A percentile compares a stretch with the other conserved stretches of the same genome.
Conservation (phyloP, 2,797 vertebrate species). For the Phoeniculus purpureus region DNA sequence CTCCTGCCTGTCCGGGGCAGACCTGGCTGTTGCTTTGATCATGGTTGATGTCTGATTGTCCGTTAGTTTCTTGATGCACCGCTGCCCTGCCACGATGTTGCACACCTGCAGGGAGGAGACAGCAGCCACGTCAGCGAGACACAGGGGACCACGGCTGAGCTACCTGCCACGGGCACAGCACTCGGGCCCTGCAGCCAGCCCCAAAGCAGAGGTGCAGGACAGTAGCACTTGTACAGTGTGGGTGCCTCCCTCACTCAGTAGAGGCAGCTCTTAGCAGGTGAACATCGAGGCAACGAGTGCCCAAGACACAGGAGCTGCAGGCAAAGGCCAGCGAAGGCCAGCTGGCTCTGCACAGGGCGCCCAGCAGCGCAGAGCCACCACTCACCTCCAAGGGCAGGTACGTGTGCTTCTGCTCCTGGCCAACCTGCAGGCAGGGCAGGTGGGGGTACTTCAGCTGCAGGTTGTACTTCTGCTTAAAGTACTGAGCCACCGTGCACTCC, state of each 20-base stretch:
- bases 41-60: slow-evolving; percentile 99
- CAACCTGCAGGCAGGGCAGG: slow-evolving; percentile 97
- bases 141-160: rapidly evolving
- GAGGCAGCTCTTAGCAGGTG: neutral
- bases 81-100: slow-evolving; percentile 96
- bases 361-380: neutral
- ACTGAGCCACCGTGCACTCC: slow-evolving; percentile 98
- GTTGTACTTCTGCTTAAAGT: slow-evolving; percentile 99
- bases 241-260: neutral
- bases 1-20: slow-evolving; percentile 96
- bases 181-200: neutral
- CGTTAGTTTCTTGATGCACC: slow-evolving; percentile 97
- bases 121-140: rapidly evolving
- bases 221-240: neutral
- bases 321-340: neutral
- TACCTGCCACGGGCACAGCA: neutral
- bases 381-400: slow-evolving; percentile 98
- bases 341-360: neutral
- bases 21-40: slow-evolving; percentile 98
- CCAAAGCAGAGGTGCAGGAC: neutral
- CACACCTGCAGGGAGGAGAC: slow-evolving; percentile 85
- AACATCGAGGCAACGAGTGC: neutral
- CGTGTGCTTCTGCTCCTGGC: slow-evolving; percentile 99
- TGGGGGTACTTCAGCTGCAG: slow-evolving; percentile 98
- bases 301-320: neutral